These are phyloP conservation scores for Speoplatyrhinus poulsoni DNA, from an alignment of 2,113 vertebrate species.

Conservation along the genomic window DNA sequence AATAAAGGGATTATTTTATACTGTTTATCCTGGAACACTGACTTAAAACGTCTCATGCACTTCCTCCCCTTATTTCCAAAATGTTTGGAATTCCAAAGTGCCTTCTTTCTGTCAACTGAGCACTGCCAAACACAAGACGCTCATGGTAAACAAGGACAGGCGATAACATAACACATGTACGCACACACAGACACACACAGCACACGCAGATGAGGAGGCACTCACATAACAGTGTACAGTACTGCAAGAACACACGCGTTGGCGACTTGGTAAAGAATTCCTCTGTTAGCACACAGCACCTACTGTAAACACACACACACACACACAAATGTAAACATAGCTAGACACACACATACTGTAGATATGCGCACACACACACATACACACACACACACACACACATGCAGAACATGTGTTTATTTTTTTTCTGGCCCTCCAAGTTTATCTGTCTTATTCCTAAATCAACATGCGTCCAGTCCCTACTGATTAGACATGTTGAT, in stretches of 20 bases:
- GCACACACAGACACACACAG: not conserved
- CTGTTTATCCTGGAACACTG: slow-evolving; percentile 85
- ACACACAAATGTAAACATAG: slow-evolving; percentile 10
- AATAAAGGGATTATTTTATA: slow-evolving; percentile 89
- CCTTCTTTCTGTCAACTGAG: slow-evolving; percentile 87
- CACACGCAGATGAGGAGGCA: not conserved
- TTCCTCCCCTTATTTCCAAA: slow-evolving; percentile 82
- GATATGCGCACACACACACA: slow-evolving; percentile 1
- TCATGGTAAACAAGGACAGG: slow-evolving; percentile 9
- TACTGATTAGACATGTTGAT: slow-evolving; percentile 53
- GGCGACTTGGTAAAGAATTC: not conserved
- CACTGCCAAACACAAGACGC: slow-evolving; percentile 44
- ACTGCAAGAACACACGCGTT: not conserved
- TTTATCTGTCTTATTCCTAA: slow-evolving; percentile 55
- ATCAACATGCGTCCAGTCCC: slow-evolving; percentile 54
- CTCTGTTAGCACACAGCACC: not conserved
- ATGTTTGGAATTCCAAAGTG: slow-evolving; percentile 86
- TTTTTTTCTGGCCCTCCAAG: slow-evolving; percentile 49
- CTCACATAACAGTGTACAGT: not conserved
- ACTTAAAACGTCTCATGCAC: slow-evolving; percentile 95
- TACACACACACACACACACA: slow-evolving; percentile 54
- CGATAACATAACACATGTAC: not conserved
- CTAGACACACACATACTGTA: slow-evolving; percentile 12
- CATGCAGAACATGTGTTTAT: slow-evolving; percentile 28
- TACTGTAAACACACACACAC: slow-evolving; percentile 6